Conservation (phyloP, 2,797 vertebrate genomes). For the Muscicapa comitata region DNA sequence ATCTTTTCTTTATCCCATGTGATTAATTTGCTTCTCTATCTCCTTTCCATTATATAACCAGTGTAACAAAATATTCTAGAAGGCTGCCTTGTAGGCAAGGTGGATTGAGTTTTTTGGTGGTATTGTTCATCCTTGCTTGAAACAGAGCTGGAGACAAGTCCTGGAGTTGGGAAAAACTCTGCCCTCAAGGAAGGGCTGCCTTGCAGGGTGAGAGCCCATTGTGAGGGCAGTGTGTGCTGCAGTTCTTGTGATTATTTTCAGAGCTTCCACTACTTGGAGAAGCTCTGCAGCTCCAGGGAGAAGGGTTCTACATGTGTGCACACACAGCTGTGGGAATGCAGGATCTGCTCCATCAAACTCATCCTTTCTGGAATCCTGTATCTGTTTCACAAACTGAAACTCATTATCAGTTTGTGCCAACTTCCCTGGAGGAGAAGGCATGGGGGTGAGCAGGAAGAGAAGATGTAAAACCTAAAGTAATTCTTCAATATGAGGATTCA, state of each 20-base stretch:
- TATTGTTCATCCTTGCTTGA: not conserved
- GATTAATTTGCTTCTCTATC: not conserved
- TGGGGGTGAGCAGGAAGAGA: fast-evolving
- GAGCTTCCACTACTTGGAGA: not conserved
- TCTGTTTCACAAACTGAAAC: not conserved
- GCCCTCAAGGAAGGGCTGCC: not conserved
- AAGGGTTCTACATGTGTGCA: fast-evolving
- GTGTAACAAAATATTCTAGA: not conserved
- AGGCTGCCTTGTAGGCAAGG: not conserved
- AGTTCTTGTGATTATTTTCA: fast-evolving
- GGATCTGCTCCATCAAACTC: fast-evolving
- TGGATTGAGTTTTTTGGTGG: not conserved
- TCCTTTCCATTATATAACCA: not conserved
- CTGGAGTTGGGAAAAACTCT: not conserved
- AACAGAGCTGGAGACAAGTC: not conserved
- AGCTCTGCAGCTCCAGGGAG: not conserved
- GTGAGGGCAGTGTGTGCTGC: not conserved
- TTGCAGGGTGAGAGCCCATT: not conserved
- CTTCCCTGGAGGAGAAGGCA: fast-evolving
- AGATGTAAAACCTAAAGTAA: not conserved
- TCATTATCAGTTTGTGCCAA: fast-evolving
- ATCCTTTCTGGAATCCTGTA: too few species aligned
- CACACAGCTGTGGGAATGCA: not conserved
- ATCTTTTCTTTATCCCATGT: not conserved
- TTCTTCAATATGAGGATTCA: not conserved